Evolutionary conservation across 2,797 vertebrate genomes (phyloP).

Genomic region (Tokudaia tokunoshimensis): DNA sequence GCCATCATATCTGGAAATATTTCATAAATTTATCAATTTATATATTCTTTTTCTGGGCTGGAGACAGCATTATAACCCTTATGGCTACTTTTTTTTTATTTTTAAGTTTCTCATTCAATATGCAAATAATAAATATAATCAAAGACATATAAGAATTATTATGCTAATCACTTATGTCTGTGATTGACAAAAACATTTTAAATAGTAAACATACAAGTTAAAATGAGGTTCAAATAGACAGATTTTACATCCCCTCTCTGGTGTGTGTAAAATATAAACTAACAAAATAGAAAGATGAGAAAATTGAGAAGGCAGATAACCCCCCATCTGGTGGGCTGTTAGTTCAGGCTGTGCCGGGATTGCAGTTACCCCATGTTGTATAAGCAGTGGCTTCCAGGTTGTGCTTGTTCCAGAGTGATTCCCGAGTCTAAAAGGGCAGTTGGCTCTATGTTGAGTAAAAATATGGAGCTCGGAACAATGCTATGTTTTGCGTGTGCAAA

Average conservation of each 20-base stretch:
- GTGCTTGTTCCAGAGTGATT: background rate
- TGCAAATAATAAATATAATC: background rate
- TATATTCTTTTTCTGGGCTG: background rate
- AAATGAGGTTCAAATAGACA: background rate
- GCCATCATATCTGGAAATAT: background rate
- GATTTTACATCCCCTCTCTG: background rate
- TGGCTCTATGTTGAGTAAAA: background rate
- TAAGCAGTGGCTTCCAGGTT: background rate
- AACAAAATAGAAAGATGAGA: background rate
- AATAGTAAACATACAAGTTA: background rate
- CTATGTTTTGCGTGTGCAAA: background rate
- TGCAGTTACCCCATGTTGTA: no score
- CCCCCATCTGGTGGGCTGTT: no score
- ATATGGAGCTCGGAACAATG: background rate
- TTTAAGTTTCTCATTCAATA: background rate
- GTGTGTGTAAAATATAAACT: background rate
- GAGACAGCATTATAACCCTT: background rate
- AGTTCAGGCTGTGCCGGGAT: background rate
- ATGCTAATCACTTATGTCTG: background rate
- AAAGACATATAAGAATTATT: conserved; percentile 13
- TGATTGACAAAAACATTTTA: background rate
- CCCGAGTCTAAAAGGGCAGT: background rate
- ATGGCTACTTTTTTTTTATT: conserved; percentile 30
- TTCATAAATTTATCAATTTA: background rate
- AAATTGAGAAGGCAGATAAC: background rate